Evolutionary conservation across 2,113 vertebrate genomes (phyloP).

Genomic region (Phrynosoma platyrhinos): DNA sequence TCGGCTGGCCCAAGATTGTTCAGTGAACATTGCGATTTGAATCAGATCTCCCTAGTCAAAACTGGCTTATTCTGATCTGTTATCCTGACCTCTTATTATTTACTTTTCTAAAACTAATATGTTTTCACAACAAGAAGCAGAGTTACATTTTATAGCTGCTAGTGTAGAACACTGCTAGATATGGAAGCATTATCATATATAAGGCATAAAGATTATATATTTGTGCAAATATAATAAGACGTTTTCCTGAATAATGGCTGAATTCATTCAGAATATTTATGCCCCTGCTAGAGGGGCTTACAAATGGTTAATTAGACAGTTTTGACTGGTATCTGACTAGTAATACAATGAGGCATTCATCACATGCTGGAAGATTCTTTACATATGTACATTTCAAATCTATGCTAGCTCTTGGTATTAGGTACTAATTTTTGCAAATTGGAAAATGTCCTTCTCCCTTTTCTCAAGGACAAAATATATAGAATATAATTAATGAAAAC

Average conservation of each 20-base stretch:
- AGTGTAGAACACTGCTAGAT: slow-evolving; percentile 24
- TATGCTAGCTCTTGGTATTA: background rate
- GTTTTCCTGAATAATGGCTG: slow-evolving; percentile 20
- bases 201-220: slow-evolving; percentile 7
- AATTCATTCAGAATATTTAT: background rate
- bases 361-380: background rate
- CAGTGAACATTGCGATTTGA: background rate
- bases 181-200: slow-evolving; percentile 1
- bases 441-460: background rate
- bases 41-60: background rate
- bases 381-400: background rate
- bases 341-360: background rate
- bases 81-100: background rate
- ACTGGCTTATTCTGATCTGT: background rate
- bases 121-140: slow-evolving; percentile 29
- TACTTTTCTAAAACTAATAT: background rate
- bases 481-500: background rate
- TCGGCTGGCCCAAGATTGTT: background rate
- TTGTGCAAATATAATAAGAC: slow-evolving; percentile 12
- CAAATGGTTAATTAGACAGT: too few species aligned
- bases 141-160: slow-evolving; percentile 30
- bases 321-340: background rate
- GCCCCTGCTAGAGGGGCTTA: too few species aligned
- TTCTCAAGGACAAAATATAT: background rate
- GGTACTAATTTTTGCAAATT: slow-evolving; percentile 12